Conservation (phyloP, 1,140 invertebrate species). For the Panagrolaimus sp. region DNA sequence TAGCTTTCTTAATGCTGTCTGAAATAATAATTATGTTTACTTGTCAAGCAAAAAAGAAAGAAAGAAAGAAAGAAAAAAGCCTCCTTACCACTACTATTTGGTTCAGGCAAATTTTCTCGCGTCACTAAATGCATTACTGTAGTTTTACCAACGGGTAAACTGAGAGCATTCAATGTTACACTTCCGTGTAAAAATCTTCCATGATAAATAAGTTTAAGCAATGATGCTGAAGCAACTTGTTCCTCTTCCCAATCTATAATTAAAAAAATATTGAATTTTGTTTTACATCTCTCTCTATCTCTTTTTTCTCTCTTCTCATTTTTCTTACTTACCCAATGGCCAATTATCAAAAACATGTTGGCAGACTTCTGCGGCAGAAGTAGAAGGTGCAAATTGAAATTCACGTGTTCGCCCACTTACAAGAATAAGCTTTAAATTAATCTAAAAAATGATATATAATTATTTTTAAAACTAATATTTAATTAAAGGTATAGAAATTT, state of each 20-base stretch:
- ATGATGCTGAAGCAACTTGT: conserved; percentile 87
- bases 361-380: conserved; percentile 94
- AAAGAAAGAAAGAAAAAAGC: conserved; percentile 4
- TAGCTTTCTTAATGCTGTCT: conserved; percentile 16
- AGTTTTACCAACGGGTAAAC: conserved; percentile 76
- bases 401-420: conserved; percentile 98
- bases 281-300: conserved; percentile 60
- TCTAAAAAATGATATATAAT: conserved; percentile 64
- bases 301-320: conserved; percentile 65
- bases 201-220: conserved; percentile 96
- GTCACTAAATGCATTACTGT: conserved; percentile 99
- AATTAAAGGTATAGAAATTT: not conserved
- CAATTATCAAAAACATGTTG: conserved; percentile 97
- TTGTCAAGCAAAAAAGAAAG: not conserved
- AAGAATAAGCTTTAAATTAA: conserved; percentile 90
- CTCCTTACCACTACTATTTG: conserved; percentile 83
- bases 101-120: conserved; percentile 94
- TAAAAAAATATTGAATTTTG: conserved; percentile 19
- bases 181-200: conserved; percentile 97
- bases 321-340: conserved; percentile 67
- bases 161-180: conserved; percentile 82
- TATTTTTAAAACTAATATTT: not conserved
- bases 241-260: conserved; percentile 86
- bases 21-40: not conserved
- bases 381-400: conserved; percentile 89